These are phyloP conservation scores for Anniella stebbinsi DNA, from an alignment of 2,797 vertebrate genomes.

Conservation along the genomic window DNA sequence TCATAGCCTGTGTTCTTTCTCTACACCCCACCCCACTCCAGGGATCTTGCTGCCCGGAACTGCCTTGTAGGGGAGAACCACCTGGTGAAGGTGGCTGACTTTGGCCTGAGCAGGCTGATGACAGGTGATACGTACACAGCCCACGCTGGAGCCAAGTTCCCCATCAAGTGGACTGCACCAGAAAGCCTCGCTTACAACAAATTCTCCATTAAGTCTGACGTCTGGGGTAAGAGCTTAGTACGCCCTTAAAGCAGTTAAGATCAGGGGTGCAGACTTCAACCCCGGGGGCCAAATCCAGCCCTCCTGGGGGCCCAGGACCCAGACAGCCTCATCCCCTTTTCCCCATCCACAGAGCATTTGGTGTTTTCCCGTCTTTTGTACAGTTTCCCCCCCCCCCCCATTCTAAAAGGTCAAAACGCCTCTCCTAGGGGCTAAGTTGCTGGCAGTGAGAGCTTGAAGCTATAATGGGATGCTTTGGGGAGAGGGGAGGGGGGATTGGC, in stretches of 20 bases:
- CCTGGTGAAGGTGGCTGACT: slow-evolving; percentile 98
- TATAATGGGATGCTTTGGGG: no score
- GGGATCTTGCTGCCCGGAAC: slow-evolving; percentile 97
- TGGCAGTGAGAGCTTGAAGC: no score
- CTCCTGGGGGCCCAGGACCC: no score
- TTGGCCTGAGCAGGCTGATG: slow-evolving; percentile 96
- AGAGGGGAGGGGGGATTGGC: no score
- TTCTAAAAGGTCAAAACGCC: no score
- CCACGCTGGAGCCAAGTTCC: slow-evolving; percentile 96
- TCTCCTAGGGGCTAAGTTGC: no score
- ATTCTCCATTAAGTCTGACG: slow-evolving; percentile 98
- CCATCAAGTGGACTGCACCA: slow-evolving; percentile 98
- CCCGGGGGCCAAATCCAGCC: no score
- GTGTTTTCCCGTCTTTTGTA: no score
- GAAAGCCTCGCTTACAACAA: slow-evolving; percentile 99
- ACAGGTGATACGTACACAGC: slow-evolving; percentile 96
- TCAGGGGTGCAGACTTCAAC: not conserved
- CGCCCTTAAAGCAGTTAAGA: not conserved
- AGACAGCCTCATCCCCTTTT: no score
- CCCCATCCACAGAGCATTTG: no score
- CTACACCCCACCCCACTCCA: slow-evolving; percentile 61
- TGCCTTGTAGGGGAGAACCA: slow-evolving; percentile 98
- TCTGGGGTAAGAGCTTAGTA: slow-evolving; percentile 89
- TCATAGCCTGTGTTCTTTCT: slow-evolving; percentile 33
- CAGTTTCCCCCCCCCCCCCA: no score